Evolutionary conservation across 1,140 invertebrate genomes (phyloP), one percentile per base, ranked within the genome.

Genomic region (Glossosoma conforme): DNA sequence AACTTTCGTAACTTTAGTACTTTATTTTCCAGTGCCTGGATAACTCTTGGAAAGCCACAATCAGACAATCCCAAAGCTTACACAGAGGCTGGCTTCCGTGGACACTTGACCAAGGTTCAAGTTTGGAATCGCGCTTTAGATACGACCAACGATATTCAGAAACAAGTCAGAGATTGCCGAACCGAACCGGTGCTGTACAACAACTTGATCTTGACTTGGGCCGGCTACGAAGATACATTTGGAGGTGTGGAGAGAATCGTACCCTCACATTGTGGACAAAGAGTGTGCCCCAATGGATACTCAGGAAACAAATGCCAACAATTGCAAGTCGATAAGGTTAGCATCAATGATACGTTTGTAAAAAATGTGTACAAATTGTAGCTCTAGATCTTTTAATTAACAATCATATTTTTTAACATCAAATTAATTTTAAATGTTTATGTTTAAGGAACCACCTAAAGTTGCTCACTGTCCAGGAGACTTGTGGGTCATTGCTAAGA

Each of bases 81-180:
- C 60, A 85, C 85, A 0, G 87, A 91, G 68, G 76, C 83, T 13
- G 92, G 93, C 8, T 98, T 98, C 83, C 89, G 93, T 75, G 96
- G 96, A 13, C 88, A 91, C 61, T 66, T 98, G 11, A 96, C 91
- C 18, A 93, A 96, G 70, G 86, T 97, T 17, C 93, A 97, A 76
- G 80, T 97, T 40, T 98, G 95, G 93, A 87, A 85, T 56, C 77
- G 92, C 32, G 87, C 89, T 25, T 71, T 98, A 1, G 91, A 96
- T 65, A 85, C 95, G 10, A 90, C 88, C 1, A 86, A 86, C 54
- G 95, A 98, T 75, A 89, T 97, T 52, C 93, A 97, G 57, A 89
- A 93, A 68, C 90, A 93, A 78, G 87, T 91, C 17, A 78, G 89
- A 17, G 88, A 91, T 61, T 97, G 94, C 63, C 82, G 93, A 62